These are phyloP conservation scores for Digitonthophagus gazella DNA, from an alignment of 2,888 invertebrate species.

Conservation along the genomic window DNA sequence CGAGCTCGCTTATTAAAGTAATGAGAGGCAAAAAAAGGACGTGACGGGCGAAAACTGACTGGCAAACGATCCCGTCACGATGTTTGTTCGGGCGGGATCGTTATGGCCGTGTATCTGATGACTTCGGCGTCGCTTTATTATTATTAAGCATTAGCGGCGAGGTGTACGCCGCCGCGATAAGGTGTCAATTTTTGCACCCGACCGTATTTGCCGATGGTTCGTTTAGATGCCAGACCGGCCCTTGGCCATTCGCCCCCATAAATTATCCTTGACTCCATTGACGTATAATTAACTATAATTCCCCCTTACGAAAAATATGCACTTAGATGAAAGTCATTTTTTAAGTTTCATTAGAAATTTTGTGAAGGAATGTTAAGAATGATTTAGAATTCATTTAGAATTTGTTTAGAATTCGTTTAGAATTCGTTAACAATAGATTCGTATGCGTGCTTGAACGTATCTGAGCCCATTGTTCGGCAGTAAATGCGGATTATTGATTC, in stretches of 20 bases:
- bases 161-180: conserved; percentile 21
- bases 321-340: no score
- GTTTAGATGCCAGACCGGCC: conserved; percentile 21
- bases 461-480: conserved; percentile 37
- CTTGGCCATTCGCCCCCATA: background rate
- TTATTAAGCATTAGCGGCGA: background rate
- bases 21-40: background rate
- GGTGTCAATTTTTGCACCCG: conserved; percentile 28
- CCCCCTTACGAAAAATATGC: no score
- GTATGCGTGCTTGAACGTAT: background rate
- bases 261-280: background rate
- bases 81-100: background rate
- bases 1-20: background rate
- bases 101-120: background rate
- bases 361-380: no score
- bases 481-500: conserved; percentile 42
- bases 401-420: no score
- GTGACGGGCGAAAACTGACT: background rate
- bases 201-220: conserved; percentile 27
- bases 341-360: no score
- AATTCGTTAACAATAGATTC: background rate
- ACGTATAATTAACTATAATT: background rate
- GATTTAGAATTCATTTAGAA: no score
- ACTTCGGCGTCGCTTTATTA: background rate
- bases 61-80: background rate